Conservation (phyloP, 2,797 vertebrate species). For the Otus scops region DNA sequence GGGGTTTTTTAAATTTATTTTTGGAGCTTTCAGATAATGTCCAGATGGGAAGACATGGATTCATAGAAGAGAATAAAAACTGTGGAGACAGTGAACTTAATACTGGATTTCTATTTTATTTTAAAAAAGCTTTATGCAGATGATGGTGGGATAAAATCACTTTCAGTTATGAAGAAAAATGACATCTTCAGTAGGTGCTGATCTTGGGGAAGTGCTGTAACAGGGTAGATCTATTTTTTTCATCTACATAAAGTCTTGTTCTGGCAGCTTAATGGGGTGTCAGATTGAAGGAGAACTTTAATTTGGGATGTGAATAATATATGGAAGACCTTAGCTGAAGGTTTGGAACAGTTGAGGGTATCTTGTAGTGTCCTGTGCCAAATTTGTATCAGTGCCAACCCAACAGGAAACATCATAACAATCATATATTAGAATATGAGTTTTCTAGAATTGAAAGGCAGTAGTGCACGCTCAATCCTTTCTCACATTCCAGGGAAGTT, state of each 20-base stretch:
- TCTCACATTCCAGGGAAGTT: background rate
- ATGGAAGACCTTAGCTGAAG: background rate
- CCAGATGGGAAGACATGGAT: background rate
- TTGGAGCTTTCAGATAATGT: background rate
- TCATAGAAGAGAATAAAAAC: background rate
- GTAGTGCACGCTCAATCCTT: background rate
- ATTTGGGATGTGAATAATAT: background rate
- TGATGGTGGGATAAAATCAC: background rate
- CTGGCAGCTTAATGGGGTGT: background rate
- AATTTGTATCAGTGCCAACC: background rate
- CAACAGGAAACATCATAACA: background rate
- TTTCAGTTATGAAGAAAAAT: background rate
- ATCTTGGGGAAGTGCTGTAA: background rate
- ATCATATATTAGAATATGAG: background rate
- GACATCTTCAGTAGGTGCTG: background rate
- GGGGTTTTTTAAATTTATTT: background rate
- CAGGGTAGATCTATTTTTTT: background rate
- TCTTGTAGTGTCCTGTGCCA: background rate
- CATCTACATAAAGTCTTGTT: background rate
- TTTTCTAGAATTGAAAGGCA: background rate
- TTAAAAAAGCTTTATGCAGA: background rate
- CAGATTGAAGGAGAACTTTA: background rate
- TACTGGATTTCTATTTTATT: background rate
- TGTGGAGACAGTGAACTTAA: background rate
- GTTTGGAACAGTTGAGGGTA: background rate